Base-by-base conservation (phyloP, 2,888 invertebrate species). In the Dolichopus griseipennis region DNA sequence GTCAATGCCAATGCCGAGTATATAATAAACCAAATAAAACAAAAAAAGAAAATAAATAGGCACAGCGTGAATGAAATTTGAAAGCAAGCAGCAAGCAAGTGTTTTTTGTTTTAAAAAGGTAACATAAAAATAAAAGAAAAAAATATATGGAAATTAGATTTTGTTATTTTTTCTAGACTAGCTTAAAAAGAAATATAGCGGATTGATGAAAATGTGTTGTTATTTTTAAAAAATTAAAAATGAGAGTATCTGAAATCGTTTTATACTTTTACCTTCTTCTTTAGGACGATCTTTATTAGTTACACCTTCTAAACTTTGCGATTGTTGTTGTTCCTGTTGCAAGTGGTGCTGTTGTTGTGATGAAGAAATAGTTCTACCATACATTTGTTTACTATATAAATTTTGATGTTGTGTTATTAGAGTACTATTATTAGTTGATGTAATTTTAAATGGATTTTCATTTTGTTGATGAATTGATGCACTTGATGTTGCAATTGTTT, bases 351-450 rank as follows among this genome's bases (percentile, higher is more conserved):
- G 43, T 15, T 9, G 43, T 10, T 6, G 4, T 43, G 43, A 9
- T 43, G 43, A 10, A 9, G 43, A 43, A 69, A 69, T 71, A 37
- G 71, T 71, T 43, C 72, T 68, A 43, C 72, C 71, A 64, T 72
- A 72, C 34, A 72, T 65, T 34, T 71, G 69, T 66, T 72, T 72
- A 69, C 69, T 72, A 65, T 72, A 72, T 21, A 69, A 66, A 68
- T 72, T 71, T 66, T 71, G 72, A 22, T 66, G 68, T 63, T 70
- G 70, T n/a, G n/a, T n/a, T n/a, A n/a, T n/a, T 63, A 63, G 9
- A 15, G 62, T 20, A 63, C 27, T 63, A 9, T 62, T 62, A 62
- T 9, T 62, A 62, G 21, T 62, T 62, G 22, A 9, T 10, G 7
- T 21, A 10, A 62, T 15, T n/a, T n/a, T n/a, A n/a, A n/a, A n/a